Conservation (phyloP, 1,140 invertebrate species). For the Calycopis cecrops region DNA sequence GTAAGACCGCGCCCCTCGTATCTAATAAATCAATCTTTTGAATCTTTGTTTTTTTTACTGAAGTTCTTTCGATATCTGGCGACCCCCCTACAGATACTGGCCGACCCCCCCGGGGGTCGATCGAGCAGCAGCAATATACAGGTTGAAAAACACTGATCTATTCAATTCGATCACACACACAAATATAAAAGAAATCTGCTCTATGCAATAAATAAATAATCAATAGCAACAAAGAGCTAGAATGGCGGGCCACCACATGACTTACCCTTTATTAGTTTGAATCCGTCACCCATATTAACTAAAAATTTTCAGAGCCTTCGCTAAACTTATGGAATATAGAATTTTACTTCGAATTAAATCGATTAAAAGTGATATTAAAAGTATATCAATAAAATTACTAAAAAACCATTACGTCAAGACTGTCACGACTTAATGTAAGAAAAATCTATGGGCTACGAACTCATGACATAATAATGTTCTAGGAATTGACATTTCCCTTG, state of each 20-base stretch:
- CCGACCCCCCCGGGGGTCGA: too few species aligned
- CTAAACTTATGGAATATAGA: constrained; percentile 32
- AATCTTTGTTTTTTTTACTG: too few species aligned
- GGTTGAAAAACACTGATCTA: too few species aligned
- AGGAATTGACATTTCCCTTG: background rate
- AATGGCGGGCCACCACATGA: constrained; percentile 8
- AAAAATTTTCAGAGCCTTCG: constrained; percentile 53
- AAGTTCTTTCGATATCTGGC: too few species aligned
- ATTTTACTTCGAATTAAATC: constrained; percentile 47
- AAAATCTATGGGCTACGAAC: constrained; percentile 43
- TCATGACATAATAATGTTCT: background rate
- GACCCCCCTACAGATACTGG: too few species aligned
- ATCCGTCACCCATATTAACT: constrained; percentile 59
- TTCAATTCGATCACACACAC: too few species aligned
- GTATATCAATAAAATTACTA: constrained; percentile 53
- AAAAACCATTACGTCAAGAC: constrained; percentile 67
- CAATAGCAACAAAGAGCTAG: background rate
- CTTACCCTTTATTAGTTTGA: constrained; percentile 53
- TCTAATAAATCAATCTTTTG: too few species aligned
- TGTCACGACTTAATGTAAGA: constrained; percentile 46
- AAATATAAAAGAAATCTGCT: background rate
- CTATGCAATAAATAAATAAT: background rate
- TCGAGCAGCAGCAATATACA: too few species aligned
- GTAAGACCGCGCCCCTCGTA: too few species aligned
- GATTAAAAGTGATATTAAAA: constrained; percentile 57